Conservation (phyloP, 2,888 invertebrate genomes). For the Omphaloscelis lunosa region DNA sequence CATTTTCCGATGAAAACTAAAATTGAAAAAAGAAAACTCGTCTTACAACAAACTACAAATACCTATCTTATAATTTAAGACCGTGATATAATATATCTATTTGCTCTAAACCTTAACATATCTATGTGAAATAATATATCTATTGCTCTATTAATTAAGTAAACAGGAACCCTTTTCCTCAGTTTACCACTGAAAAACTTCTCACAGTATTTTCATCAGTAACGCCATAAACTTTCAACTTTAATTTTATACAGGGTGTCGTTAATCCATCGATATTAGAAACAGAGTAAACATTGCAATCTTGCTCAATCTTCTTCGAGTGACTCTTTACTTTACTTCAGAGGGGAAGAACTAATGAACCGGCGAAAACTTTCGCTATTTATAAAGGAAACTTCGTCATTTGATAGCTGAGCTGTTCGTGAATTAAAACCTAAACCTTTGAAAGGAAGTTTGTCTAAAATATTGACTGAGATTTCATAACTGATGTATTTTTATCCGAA, state of each 20-base stretch:
- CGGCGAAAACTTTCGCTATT: conserved; percentile 76
- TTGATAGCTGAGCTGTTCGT: conserved; percentile 56
- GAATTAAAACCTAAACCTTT: conserved; percentile 56
- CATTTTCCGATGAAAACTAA: not conserved
- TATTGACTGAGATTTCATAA: conserved; percentile 31
- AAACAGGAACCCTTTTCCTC: not conserved
- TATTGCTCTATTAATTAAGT: not conserved
- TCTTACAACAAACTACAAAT: not conserved
- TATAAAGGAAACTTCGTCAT: conserved; percentile 69
- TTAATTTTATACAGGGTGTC: conserved; percentile 85
- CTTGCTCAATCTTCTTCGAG: conserved; percentile 70
- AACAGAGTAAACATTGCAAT: conserved; percentile 81
- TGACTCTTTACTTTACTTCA: conserved; percentile 66
- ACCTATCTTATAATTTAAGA: not conserved
- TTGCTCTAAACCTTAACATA: no score
- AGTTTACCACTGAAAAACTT: not conserved
- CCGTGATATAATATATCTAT: not conserved
- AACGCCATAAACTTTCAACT: conserved; percentile 70
- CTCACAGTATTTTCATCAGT: conserved; percentile 4
- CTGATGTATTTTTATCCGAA: not conserved
- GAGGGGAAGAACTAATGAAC: conserved; percentile 84
- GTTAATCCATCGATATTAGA: conserved; percentile 88
- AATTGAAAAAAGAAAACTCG: not conserved
- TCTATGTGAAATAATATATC: not conserved
- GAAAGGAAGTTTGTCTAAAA: conserved; percentile 44